These are phyloP conservation scores for Acleris emargana DNA, from an alignment of 2,888 invertebrate species.

Conservation along the genomic window DNA sequence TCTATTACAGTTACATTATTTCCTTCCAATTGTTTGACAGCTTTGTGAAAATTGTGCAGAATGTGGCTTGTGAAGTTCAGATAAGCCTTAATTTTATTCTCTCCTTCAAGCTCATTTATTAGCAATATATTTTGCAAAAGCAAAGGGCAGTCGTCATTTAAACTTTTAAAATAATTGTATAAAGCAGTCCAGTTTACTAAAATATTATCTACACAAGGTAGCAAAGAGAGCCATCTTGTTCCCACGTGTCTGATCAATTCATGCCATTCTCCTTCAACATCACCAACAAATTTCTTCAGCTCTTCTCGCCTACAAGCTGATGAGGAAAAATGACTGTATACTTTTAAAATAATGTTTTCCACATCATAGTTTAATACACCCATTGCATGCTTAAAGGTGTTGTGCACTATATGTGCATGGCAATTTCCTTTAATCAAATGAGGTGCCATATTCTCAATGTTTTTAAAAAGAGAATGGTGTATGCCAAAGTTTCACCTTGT, in stretches of 20 bases:
- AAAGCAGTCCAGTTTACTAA: constrained; percentile 4
- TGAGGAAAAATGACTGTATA: too few relatives aligned
- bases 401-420: too few relatives aligned
- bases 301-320: too few relatives aligned
- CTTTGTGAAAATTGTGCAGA: constrained; percentile 37
- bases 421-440: too few relatives aligned
- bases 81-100: constrained; percentile 35
- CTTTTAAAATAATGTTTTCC: too few relatives aligned
- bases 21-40: constrained; percentile 38
- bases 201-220: constrained; percentile 1
- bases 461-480: too few relatives aligned
- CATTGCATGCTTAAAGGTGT: too few relatives aligned
- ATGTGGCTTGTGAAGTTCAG: constrained; percentile 37
- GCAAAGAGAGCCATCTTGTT: constrained; percentile 6
- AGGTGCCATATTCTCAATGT: too few relatives aligned
- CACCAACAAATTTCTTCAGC: too few relatives aligned
- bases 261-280: constrained; percentile 6
- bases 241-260: constrained; percentile 4
- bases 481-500: constrained; percentile 31
- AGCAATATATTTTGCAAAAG: constrained; percentile 40
- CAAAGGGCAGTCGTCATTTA: constrained; percentile 41
- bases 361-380: too few relatives aligned
- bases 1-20: constrained; percentile 36
- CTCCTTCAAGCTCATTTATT: constrained; percentile 27
- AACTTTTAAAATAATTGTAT: constrained; percentile 41